phyloP scores from a whole-genome alignment of 2,797 vertebrate species.

The Ara ararauna region DNA sequence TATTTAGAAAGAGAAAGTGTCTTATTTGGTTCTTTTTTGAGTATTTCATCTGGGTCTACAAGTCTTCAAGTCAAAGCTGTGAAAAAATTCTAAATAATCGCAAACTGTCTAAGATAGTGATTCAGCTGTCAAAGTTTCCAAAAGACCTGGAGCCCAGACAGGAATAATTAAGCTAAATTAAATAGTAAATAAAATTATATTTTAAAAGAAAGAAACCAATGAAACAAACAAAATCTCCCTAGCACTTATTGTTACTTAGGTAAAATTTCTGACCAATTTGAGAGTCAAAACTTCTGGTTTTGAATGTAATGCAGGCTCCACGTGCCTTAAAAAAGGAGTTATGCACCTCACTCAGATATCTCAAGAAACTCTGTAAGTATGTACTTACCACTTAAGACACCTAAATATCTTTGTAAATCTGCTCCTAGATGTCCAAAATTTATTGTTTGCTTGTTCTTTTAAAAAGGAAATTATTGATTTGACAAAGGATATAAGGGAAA shows the following conservation, averaged over 20 bases:
- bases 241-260: not conserved
- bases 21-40: not conserved
- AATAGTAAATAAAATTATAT: not conserved
- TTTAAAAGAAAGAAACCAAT: accelerated
- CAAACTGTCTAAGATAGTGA: not conserved
- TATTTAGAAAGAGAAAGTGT: not conserved
- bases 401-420: not conserved
- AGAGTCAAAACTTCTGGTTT: not conserved
- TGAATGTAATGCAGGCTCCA: not conserved
- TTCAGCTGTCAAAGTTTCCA: not conserved
- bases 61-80: not conserved
- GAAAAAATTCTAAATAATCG: not conserved
- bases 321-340: not conserved
- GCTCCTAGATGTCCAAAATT: not conserved
- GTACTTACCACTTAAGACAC: not conserved
- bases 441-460: not conserved
- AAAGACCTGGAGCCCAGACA: not conserved
- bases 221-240: not conserved
- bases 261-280: not conserved
- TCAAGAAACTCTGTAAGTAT: not conserved
- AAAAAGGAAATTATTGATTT: not conserved
- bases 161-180: not conserved
- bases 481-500: not conserved
- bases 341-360: not conserved
- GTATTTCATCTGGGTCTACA: not conserved